Percentiles rank a stretch among this genome's conserved stretches.
These are phyloP conservation scores for Nebria brevicollis DNA, from an alignment of 2,888 invertebrate genomes.

Conservation along the genomic window DNA sequence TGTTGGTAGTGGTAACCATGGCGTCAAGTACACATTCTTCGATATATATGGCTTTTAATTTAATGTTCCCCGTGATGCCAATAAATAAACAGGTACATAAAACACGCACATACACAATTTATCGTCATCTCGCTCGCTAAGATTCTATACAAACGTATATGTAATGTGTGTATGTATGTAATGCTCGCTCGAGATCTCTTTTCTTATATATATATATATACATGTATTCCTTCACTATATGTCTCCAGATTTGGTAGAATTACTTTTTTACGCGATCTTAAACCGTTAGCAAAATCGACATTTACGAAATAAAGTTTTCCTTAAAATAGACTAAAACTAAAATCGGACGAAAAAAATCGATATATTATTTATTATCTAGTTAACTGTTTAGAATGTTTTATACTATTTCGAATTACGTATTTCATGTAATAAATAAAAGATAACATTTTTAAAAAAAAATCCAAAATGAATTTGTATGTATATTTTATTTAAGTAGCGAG, in stretches of 20 bases:
- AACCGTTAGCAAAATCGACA: too few species aligned
- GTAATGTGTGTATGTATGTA: neutral
- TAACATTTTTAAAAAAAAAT: neutral
- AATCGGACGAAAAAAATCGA: too few species aligned
- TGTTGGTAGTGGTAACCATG: neutral
- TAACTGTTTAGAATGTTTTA: too few species aligned
- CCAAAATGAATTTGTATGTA: neutral
- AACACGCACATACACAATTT: slow-evolving; percentile 13
- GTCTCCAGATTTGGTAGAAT: too few species aligned
- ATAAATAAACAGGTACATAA: slow-evolving; percentile 31
- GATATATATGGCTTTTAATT: slow-evolving; percentile 31
- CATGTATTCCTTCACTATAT: neutral
- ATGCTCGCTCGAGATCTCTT: neutral
- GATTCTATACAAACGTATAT: neutral
- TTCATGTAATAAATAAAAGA: too few species aligned
- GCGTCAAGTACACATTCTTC: slow-evolving; percentile 25
- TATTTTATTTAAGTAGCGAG: neutral
- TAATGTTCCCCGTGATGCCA: slow-evolving; percentile 29
- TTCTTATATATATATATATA: neutral
- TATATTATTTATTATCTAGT: too few species aligned
- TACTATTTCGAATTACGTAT: too few species aligned
- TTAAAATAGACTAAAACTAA: too few species aligned
- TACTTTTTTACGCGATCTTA: too few species aligned
- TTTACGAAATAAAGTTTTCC: too few species aligned
- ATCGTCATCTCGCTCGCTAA: neutral